Percentiles rank a stretch among this genome's conserved stretches.
Evolutionary conservation across 2,888 invertebrate species (phyloP).

Genomic region (Linnaemya vulpina): DNA sequence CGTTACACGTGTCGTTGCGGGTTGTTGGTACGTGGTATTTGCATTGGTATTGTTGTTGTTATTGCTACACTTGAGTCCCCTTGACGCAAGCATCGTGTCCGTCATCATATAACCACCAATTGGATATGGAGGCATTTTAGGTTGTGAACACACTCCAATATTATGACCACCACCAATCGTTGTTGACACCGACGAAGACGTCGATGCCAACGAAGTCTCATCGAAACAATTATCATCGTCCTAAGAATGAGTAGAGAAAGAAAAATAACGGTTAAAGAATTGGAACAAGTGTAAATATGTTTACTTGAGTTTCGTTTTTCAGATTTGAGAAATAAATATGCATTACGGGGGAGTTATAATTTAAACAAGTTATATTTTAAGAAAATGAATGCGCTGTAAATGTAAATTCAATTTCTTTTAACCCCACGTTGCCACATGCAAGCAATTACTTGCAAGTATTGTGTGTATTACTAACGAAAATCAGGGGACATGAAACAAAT

Average conservation of each 20-base stretch:
- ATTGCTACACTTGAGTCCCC: conserved; percentile 62
- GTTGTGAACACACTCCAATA: conserved; percentile 80
- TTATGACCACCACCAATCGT: conserved; percentile 58
- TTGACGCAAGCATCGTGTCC: conserved; percentile 59
- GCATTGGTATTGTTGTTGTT: conserved; percentile 52
- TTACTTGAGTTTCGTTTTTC: conserved; percentile 13
- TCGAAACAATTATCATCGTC: conserved; percentile 75
- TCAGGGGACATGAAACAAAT: no score
- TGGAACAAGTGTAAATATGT: background rate
- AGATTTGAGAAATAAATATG: no score
- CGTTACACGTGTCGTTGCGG: conserved; percentile 78
- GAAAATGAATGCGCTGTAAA: no score
- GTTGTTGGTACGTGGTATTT: conserved; percentile 61
- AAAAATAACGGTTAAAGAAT: conserved; percentile 1
- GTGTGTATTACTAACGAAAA: no score
- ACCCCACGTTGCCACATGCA: no score
- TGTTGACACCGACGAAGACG: conserved; percentile 59
- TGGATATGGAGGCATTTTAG: conserved; percentile 82
- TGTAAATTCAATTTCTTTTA: no score
- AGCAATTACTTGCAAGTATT: no score
- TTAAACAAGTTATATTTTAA: no score
- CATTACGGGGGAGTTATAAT: background rate
- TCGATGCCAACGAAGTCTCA: conserved; percentile 66
- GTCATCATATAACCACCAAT: conserved; percentile 79
- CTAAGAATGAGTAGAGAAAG: conserved; percentile 41